phyloP scores from a whole-genome alignment of 2,888 invertebrate species.

The Agriotes lineatus region DNA sequence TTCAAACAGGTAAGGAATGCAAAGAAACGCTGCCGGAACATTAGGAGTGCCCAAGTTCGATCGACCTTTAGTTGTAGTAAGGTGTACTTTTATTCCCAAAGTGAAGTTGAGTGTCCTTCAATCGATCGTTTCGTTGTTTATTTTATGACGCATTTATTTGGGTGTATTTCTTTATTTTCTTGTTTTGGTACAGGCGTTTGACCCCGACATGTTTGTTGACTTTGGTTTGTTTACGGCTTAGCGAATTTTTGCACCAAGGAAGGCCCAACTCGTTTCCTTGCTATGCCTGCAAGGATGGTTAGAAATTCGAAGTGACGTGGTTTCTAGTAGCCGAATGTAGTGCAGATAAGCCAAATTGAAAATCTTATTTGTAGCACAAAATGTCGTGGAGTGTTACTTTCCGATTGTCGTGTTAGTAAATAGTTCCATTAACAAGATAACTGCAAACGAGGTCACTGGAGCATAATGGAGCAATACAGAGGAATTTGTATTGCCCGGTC shows the following conservation, averaged over 20 bases:
- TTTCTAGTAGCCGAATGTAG: neutral
- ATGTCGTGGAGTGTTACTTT: neutral
- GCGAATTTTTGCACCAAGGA: neutral
- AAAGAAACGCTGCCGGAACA: neutral
- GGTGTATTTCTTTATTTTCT: slow-evolving; percentile 17
- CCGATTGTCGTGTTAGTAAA: slow-evolving; percentile 8
- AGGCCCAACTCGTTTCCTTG: too few species aligned
- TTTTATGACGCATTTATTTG: slow-evolving; percentile 23
- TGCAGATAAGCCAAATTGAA: neutral
- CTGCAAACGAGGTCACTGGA: slow-evolving; percentile 11
- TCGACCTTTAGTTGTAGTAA: neutral
- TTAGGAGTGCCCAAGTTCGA: neutral
- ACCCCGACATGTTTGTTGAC: slow-evolving; percentile 9
- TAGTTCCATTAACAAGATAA: slow-evolving; percentile 14
- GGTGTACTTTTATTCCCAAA: neutral
- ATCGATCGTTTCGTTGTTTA: slow-evolving; percentile 17
- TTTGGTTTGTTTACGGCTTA: slow-evolving; percentile 6
- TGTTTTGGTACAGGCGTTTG: slow-evolving; percentile 13
- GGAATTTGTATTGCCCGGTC: neutral
- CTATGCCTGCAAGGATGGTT: too few species aligned
- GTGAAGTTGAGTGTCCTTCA: slow-evolving; percentile 12
- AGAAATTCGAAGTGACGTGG: too few species aligned
- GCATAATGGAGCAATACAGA: slow-evolving; percentile 5
- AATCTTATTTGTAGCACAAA: neutral
- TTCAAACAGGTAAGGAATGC: slow-evolving; percentile 89